These are phyloP conservation scores for Antidorcas marsupialis DNA, from an alignment of 2,113 vertebrate genomes.

Conservation along the genomic window DNA sequence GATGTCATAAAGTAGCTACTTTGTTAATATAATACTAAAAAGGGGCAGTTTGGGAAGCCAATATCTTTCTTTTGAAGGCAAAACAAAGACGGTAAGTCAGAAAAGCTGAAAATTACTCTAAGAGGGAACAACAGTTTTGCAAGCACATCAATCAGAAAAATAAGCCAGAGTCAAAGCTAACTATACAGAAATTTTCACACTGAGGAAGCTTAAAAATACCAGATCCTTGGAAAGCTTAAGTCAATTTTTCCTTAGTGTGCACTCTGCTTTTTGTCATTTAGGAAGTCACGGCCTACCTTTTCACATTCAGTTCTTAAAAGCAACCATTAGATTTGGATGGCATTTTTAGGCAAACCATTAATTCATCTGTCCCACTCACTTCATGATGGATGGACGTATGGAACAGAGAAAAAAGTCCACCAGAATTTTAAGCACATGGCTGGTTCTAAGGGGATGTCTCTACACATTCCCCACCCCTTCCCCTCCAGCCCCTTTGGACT, in stretches of 20 bases:
- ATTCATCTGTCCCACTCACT: neutral
- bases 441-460: neutral
- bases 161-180: neutral
- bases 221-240: neutral
- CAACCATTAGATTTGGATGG: neutral
- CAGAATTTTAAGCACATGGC: neutral
- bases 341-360: neutral
- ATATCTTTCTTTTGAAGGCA: neutral
- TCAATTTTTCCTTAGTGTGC: neutral
- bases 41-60: neutral
- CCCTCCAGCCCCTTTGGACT: neutral
- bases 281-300: neutral
- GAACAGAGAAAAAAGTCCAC: neutral
- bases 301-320: neutral
- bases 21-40: neutral
- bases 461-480: fast-evolving
- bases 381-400: neutral
- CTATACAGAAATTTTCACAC: neutral
- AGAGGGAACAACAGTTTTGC: neutral
- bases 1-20: neutral
- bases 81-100: neutral
- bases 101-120: neutral
- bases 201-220: neutral
- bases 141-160: neutral
- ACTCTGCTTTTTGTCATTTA: neutral